phyloP scores from a whole-genome alignment of 1,140 invertebrate genomes.

The Ooceraea biroi region DNA sequence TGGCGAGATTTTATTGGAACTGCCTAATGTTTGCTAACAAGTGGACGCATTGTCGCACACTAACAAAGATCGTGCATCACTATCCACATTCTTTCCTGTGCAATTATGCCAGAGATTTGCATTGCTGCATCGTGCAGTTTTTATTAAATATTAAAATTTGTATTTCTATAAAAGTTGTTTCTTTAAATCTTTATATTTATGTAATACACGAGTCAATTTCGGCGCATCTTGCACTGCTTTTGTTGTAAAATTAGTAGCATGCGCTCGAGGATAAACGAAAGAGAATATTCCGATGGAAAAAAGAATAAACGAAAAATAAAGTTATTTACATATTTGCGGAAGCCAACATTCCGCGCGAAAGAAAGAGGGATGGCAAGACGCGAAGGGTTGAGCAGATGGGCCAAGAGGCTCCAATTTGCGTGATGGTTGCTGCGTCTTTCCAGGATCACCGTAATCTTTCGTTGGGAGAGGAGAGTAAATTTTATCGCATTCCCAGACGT shows the following conservation, averaged over 20 bases:
- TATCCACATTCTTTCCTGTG: not conserved
- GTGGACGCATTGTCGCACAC: not conserved
- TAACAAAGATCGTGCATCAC: too few relatives aligned
- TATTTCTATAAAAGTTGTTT: not conserved
- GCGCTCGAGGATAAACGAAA: constrained; percentile 24
- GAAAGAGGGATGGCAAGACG: constrained; percentile 12
- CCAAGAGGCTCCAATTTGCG: constrained; percentile 60
- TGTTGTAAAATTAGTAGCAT: not conserved
- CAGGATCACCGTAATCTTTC: constrained; percentile 72
- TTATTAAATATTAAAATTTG: too few relatives aligned
- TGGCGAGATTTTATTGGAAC: not conserved
- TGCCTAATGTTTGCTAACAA: not conserved
- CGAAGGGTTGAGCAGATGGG: not conserved
- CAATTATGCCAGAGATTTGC: too few relatives aligned
- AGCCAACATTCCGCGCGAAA: not conserved
- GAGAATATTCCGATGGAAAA: not conserved
- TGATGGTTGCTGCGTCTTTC: constrained; percentile 67
- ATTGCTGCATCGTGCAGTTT: too few relatives aligned
- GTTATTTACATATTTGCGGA: constrained; percentile 27
- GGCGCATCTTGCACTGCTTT: not conserved
- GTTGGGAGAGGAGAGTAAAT: constrained; percentile 74
- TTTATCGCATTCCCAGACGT: constrained; percentile 69
- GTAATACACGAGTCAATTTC: not conserved
- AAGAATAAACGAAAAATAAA: not conserved
- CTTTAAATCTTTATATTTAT: not conserved